Conservation (phyloP, 2,888 invertebrate species). For the Cotesia congregata region DNA sequence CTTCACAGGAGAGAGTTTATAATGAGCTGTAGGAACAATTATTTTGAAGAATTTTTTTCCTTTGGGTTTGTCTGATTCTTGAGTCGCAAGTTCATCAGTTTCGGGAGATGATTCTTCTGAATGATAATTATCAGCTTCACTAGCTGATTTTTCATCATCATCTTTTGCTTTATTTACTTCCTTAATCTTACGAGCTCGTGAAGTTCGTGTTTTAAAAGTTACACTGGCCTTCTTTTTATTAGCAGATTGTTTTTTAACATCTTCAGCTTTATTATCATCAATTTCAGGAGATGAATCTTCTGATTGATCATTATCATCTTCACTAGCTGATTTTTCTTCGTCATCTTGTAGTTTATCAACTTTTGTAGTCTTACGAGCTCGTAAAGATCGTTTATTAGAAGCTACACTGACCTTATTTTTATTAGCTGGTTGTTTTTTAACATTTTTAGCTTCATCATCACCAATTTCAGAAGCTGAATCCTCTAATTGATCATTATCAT, state of each 20-base stretch:
- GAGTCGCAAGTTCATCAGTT: too few species aligned
- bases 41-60: slow-evolving; percentile 29
- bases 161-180: background rate
- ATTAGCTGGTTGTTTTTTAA: background rate
- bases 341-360: background rate
- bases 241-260: background rate
- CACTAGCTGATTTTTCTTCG: too few species aligned
- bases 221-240: slow-evolving; percentile 3
- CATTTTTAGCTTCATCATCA: background rate
- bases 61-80: background rate
- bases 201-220: background rate
- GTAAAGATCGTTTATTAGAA: slow-evolving; percentile 1
- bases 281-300: too few species aligned
- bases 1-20: slow-evolving; percentile 32
- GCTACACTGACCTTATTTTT: background rate
- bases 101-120: too few species aligned
- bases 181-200: slow-evolving; percentile 19
- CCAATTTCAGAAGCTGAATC: background rate
- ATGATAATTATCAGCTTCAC: too few species aligned
- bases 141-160: too few species aligned
- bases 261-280: too few species aligned
- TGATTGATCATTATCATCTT: too few species aligned
- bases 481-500: background rate
- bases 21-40: slow-evolving; percentile 11
- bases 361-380: slow-evolving; percentile 11